Evolutionary conservation across 2,888 invertebrate species (phyloP).

Genomic region (Drosophila ochracea): DNA sequence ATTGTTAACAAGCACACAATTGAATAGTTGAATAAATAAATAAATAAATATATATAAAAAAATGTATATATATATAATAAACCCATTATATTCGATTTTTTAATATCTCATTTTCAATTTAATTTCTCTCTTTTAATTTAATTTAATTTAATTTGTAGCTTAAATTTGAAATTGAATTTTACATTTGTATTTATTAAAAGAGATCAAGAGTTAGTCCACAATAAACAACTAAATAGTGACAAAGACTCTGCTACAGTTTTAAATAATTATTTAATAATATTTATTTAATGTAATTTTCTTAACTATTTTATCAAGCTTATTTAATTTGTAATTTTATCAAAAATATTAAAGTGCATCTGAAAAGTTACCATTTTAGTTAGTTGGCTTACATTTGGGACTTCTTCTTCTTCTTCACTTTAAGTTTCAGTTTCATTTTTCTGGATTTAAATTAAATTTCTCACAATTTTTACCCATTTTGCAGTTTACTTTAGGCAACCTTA

Average conservation of each 20-base stretch:
- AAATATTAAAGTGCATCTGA: too few relatives aligned
- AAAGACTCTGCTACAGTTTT: neutral
- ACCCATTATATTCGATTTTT: too few relatives aligned
- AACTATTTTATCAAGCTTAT: neutral
- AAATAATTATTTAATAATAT: neutral
- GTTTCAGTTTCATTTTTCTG: neutral
- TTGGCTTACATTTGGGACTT: neutral
- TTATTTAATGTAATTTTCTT: neutral
- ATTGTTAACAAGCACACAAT: neutral
- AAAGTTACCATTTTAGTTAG: neutral
- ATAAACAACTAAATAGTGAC: neutral
- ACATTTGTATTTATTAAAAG: neutral
- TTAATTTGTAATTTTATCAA: neutral
- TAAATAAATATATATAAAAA: neutral
- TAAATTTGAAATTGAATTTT: neutral
- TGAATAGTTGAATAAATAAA: neutral
- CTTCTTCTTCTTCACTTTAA: neutral
- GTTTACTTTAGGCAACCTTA: neutral
- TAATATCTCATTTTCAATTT: neutral
- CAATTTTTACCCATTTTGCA: neutral
- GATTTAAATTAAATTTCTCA: neutral
- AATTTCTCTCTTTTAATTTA: neutral
- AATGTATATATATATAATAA: neutral
- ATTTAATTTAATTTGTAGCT: neutral
- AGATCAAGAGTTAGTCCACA: too few relatives aligned